phyloP scores from a whole-genome alignment of 2,113 vertebrate species.

The Hippocampus barbouri region DNA sequence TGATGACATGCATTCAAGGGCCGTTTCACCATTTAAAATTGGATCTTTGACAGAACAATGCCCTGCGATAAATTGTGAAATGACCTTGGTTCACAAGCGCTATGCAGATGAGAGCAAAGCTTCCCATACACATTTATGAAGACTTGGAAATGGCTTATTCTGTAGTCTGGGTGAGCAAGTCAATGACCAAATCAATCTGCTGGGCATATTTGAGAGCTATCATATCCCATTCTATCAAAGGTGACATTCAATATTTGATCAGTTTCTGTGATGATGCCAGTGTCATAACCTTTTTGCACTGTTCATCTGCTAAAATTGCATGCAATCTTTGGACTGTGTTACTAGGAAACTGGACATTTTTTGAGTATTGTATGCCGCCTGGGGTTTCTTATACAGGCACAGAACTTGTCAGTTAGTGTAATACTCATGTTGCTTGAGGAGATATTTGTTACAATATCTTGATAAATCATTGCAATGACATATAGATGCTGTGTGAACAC shows the following conservation, averaged over 20 bases:
- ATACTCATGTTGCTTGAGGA: no score
- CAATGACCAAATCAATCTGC: background rate
- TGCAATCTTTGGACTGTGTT: no score
- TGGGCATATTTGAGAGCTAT: slow-evolving; percentile 9
- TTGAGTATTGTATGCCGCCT: no score
- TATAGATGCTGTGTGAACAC: no score
- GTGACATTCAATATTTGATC: background rate
- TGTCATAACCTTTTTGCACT: background rate
- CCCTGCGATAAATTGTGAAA: slow-evolving; percentile 12
- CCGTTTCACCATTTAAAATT: slow-evolving; percentile 28
- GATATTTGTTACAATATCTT: no score
- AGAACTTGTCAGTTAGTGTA: no score
- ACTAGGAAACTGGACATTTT: no score
- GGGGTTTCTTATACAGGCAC: no score
- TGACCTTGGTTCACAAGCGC: slow-evolving; percentile 29
- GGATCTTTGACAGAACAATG: slow-evolving; percentile 18
- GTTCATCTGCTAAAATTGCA: background rate
- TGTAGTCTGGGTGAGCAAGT: background rate
- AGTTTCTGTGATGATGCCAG: background rate
- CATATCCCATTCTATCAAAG: slow-evolving; percentile 8
- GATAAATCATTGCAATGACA: no score
- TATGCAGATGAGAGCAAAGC: slow-evolving; percentile 17
- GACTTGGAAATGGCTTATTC: slow-evolving; percentile 3
- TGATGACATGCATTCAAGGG: slow-evolving; percentile 16
- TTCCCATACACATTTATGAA: slow-evolving; percentile 7